phyloP scores from a whole-genome alignment of 2,113 vertebrate species.

The Sphyrna mokarran region DNA sequence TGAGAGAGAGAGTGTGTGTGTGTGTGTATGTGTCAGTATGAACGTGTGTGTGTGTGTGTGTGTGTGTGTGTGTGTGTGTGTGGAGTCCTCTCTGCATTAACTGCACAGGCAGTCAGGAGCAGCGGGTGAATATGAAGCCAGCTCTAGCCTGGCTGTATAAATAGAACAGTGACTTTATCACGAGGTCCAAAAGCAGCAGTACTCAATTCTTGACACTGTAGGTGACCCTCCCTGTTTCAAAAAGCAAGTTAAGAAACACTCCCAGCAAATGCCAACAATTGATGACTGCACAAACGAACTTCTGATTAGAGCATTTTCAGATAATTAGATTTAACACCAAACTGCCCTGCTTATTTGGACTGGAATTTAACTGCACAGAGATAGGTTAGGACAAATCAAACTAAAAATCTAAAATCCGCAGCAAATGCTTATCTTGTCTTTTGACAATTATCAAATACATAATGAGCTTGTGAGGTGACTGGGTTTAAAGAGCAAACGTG shows the following conservation, averaged over 20 bases:
- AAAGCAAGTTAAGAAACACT: slow-evolving; percentile 5
- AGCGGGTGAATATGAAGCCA: neutral
- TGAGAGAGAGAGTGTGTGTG: too few relatives aligned
- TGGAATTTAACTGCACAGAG: neutral
- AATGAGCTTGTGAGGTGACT: neutral
- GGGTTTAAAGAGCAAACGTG: neutral
- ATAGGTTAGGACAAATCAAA: neutral
- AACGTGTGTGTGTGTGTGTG: too few relatives aligned
- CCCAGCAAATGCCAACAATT: neutral
- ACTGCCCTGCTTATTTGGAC: neutral
- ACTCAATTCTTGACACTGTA: neutral
- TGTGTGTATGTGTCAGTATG: too few relatives aligned
- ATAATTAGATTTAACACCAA: neutral
- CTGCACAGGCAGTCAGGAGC: neutral
- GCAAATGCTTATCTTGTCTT: neutral
- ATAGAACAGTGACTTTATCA: neutral
- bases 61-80: neutral
- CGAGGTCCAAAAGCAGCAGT: neutral
- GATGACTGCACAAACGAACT: neutral
- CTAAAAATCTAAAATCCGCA: neutral
- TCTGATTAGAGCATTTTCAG: neutral
- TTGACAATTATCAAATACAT: neutral
- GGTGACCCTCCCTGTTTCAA: slow-evolving; percentile 8
- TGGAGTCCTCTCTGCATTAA: neutral
- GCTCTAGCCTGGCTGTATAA: neutral